phyloP scores from a whole-genome alignment of 2,888 invertebrate species.

The Hipparchia semele region DNA sequence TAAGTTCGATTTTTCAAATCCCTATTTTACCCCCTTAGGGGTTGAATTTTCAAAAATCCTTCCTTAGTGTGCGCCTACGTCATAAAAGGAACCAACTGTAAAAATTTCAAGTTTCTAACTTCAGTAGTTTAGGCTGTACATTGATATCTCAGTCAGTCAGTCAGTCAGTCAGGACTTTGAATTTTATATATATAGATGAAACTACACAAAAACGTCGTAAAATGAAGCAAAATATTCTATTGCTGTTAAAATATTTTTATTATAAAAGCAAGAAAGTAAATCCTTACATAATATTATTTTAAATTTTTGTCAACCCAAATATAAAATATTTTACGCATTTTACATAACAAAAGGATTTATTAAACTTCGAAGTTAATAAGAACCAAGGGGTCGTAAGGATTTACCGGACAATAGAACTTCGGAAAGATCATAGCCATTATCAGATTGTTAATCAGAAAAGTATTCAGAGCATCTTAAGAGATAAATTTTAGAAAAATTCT shows the following conservation, averaged over 20 bases:
- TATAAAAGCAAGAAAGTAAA: neutral
- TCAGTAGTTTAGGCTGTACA: no score
- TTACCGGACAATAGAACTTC: conserved; percentile 38
- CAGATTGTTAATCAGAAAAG: conserved; percentile 46
- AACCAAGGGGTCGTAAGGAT: conserved; percentile 33
- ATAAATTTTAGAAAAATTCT: conserved; percentile 38
- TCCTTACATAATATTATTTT: neutral
- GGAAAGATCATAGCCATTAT: conserved; percentile 43
- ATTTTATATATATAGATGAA: no score
- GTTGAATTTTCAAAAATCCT: no score
- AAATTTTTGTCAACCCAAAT: neutral
- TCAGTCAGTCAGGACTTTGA: no score
- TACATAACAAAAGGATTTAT: conserved; percentile 27
- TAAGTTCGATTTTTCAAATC: no score
- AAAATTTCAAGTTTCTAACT: no score
- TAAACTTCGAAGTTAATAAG: conserved; percentile 27
- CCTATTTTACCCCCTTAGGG: no score
- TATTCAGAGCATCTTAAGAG: conserved; percentile 42
- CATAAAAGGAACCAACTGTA: no score
- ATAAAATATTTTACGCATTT: conserved; percentile 30
- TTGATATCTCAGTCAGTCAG: no score
- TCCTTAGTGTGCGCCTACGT: no score
- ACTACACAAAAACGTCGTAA: no score
- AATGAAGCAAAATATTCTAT: no score
- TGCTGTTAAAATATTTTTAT: neutral